phyloP scores from a whole-genome alignment of 1,140 invertebrate species.

The Aphelinus atriplicis region DNA sequence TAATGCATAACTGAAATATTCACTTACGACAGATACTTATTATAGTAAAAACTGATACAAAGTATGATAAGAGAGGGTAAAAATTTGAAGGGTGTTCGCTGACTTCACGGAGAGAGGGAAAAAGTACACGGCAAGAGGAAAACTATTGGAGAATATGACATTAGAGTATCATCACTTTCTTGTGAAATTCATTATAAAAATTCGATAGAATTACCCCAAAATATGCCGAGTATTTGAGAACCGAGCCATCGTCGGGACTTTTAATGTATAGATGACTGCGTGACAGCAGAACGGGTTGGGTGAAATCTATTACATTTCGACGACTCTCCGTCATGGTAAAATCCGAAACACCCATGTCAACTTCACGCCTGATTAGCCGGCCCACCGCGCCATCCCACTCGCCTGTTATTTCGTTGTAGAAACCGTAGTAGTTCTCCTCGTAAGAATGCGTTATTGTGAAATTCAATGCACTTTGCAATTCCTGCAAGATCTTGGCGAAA shows the following conservation, averaged over 20 bases:
- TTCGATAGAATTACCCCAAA: constrained; percentile 40
- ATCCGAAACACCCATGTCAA: constrained; percentile 47
- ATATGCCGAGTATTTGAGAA: constrained; percentile 46
- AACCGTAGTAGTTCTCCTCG: not conserved
- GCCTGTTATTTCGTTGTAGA: not conserved
- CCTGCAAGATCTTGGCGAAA: not conserved
- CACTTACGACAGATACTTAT: too few species aligned
- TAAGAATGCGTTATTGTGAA: not conserved
- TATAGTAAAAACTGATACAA: too few species aligned
- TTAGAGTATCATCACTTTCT: too few species aligned
- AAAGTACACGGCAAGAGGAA: too few species aligned
- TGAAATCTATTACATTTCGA: constrained; percentile 47
- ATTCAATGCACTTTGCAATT: not conserved
- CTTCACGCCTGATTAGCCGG: constrained; percentile 34
- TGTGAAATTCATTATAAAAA: too few species aligned
- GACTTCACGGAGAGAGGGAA: too few species aligned
- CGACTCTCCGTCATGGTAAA: constrained; percentile 47
- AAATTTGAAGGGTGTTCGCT: too few species aligned
- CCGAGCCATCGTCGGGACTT: not conserved
- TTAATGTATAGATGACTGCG: constrained; percentile 43
- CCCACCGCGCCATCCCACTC: constrained; percentile 51
- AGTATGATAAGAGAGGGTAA: too few species aligned
- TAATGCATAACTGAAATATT: too few species aligned
- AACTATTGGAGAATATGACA: too few species aligned
- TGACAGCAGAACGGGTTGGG: constrained; percentile 47